phyloP scores from a whole-genome alignment of 2,797 vertebrate genomes.

The Cirrhinus mrigala region DNA sequence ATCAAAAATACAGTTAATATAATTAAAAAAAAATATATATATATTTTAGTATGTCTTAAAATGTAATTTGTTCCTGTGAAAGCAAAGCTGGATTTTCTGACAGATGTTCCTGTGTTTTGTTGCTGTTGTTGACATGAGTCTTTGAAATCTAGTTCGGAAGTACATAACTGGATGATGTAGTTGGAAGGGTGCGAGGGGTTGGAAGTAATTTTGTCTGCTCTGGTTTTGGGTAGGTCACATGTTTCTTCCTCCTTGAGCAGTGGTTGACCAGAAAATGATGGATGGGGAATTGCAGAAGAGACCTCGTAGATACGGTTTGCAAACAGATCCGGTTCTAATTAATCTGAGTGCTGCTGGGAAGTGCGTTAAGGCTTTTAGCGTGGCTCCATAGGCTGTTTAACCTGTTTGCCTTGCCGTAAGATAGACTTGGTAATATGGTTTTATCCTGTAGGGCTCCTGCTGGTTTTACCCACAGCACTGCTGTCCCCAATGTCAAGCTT shows the following conservation, averaged over 20 bases:
- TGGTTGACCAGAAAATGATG: conserved; percentile 19
- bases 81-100: not conserved
- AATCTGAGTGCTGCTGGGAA: conserved; percentile 42
- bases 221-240: not conserved
- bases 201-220: conserved; percentile 12
- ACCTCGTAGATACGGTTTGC: not conserved
- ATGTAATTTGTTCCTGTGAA: not conserved
- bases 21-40: too few species aligned
- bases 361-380: not conserved
- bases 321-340: conserved; percentile 26
- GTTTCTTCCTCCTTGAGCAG: not conserved
- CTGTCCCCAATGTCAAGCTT: conserved; percentile 38
- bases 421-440: conserved; percentile 26
- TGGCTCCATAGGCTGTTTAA: conserved; percentile 33
- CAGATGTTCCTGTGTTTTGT: not conserved
- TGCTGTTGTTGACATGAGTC: not conserved
- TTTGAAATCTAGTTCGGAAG: conserved; percentile 1
- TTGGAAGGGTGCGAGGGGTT: not conserved
- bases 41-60: not conserved
- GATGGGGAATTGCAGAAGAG: not conserved
- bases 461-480: conserved; percentile 27
- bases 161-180: not conserved
- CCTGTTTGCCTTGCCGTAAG: conserved; percentile 35
- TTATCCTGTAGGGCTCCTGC: conserved; percentile 24
- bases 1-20: not conserved